Conservation (phyloP, 2,113 vertebrate genomes). For the Narcine bancroftii region DNA sequence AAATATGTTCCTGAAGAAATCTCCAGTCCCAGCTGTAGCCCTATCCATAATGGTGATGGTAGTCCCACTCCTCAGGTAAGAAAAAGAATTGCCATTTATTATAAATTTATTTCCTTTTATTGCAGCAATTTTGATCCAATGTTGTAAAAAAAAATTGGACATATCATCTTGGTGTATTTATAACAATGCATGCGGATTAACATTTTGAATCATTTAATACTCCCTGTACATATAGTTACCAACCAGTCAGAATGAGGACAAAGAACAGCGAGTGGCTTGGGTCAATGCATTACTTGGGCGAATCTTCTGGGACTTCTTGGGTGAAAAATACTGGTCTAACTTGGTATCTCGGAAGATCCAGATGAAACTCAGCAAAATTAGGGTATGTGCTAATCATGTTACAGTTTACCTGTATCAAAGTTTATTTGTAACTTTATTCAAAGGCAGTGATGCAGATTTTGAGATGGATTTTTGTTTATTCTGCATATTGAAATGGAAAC, state of each 20-base stretch:
- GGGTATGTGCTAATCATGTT: constrained; percentile 59
- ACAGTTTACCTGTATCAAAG: not conserved
- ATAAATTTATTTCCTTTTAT: not conserved
- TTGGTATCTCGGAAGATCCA: constrained; percentile 97
- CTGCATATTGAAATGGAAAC: not conserved
- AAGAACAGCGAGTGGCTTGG: constrained; percentile 79
- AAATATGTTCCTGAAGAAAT: constrained; percentile 69
- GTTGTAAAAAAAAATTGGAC: not conserved
- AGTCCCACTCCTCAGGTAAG: constrained; percentile 84
- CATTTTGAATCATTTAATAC: not conserved
- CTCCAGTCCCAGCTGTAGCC: constrained; percentile 67
- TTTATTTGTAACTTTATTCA: not conserved
- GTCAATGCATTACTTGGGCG: constrained; percentile 88
- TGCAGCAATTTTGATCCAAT: not conserved
- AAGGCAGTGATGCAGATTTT: not conserved
- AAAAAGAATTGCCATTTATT: no score
- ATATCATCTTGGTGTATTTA: not conserved
- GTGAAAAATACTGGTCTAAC: constrained; percentile 93
- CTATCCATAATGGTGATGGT: constrained; percentile 71
- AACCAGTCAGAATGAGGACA: constrained; percentile 50
- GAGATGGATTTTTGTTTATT: not conserved
- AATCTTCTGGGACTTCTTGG: constrained; percentile 96
- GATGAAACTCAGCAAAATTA: constrained; percentile 98
- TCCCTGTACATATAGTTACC: constrained; percentile 58
- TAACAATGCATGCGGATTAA: not conserved